Conservation (phyloP, 2,113 vertebrate genomes). For the Macrotis lagotis region DNA sequence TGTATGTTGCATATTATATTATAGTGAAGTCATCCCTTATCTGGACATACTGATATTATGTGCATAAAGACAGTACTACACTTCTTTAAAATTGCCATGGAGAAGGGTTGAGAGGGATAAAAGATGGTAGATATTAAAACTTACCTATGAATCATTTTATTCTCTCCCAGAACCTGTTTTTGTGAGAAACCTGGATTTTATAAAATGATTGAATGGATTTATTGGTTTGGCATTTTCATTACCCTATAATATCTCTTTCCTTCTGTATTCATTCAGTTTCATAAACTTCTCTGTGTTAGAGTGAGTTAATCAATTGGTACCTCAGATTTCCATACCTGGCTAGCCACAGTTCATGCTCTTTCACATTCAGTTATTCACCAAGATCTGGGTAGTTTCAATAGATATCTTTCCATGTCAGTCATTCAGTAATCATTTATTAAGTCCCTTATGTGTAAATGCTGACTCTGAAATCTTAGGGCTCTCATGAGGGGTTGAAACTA, state of each 20-base stretch:
- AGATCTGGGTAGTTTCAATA: not conserved
- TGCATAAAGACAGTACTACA: not conserved
- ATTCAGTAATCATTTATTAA: not conserved
- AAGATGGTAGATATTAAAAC: not conserved
- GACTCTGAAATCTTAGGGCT: not conserved
- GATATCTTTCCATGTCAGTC: not conserved
- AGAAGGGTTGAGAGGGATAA: not conserved
- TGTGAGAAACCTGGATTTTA: not conserved
- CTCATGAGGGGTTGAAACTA: not conserved
- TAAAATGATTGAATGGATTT: not conserved
- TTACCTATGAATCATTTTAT: not conserved
- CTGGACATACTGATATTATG: not conserved
- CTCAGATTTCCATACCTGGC: not conserved
- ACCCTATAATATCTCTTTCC: not conserved
- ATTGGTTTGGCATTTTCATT: not conserved
- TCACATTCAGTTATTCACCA: not conserved
- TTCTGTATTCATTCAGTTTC: not conserved
- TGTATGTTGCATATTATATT: not conserved
- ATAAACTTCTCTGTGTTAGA: not conserved
- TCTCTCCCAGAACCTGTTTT: not conserved
- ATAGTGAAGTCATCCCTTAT: not conserved
- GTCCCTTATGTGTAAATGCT: not conserved
- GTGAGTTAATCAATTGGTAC: not conserved
- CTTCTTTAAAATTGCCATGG: not conserved
- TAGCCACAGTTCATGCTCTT: accelerated